Percentiles rank a stretch among this genome's conserved stretches.
Evolutionary conservation across 2,797 vertebrate species (phyloP).

Genomic region (Gobio occitaniae): DNA sequence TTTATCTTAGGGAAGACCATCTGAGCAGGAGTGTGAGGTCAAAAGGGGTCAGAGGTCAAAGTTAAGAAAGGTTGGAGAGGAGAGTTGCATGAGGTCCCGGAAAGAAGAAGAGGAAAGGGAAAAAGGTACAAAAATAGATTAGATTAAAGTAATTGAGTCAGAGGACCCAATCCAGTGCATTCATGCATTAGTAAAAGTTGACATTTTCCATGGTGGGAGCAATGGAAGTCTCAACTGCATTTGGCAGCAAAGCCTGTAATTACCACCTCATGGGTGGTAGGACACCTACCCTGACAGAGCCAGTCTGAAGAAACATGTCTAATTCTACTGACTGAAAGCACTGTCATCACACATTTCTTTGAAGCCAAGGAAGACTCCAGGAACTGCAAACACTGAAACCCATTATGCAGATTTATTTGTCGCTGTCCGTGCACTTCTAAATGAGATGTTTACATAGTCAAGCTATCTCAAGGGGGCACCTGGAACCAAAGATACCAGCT

Average conservation of each 20-base stretch:
- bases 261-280: slow-evolving; percentile 68
- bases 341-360: slow-evolving; percentile 71
- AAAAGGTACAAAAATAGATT: slow-evolving; percentile 76
- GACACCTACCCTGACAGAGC: slow-evolving; percentile 60
- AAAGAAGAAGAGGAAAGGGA: slow-evolving; percentile 67
- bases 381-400: slow-evolving; percentile 70
- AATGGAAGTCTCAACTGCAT: slow-evolving; percentile 64
- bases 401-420: not conserved
- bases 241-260: slow-evolving; percentile 65
- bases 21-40: slow-evolving; percentile 98
- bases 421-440: not conserved
- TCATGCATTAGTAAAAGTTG: slow-evolving; percentile 72
- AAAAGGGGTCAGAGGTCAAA: slow-evolving; percentile 95
- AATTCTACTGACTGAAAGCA: slow-evolving; percentile 73
- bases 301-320: slow-evolving; percentile 67
- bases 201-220: slow-evolving; percentile 71
- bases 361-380: slow-evolving; percentile 74
- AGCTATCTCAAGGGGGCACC: not conserved
- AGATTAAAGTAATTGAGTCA: slow-evolving; percentile 73
- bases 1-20: slow-evolving; percentile 99
- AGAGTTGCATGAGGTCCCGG: slow-evolving; percentile 69
- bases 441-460: not conserved
- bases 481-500: slow-evolving; percentile 66
- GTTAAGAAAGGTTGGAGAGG: slow-evolving; percentile 82
- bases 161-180: slow-evolving; percentile 67